These are phyloP conservation scores for Stenoptilia bipunctidactyla DNA, from an alignment of 2,888 invertebrate genomes.

Conservation along the genomic window DNA sequence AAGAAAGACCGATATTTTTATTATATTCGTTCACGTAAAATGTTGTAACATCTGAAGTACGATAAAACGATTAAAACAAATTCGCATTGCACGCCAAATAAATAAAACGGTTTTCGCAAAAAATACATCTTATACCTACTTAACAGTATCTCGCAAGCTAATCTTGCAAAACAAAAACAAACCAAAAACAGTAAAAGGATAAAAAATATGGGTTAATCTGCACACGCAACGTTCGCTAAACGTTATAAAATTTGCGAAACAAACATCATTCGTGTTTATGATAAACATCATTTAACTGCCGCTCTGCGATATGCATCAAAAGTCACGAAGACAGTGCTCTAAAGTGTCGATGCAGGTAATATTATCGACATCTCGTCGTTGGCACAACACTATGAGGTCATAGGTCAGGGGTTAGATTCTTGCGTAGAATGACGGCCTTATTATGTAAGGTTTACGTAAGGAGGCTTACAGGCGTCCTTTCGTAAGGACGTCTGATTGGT, in stretches of 20 bases:
- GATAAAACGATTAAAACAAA: too few species aligned
- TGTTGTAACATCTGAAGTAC: too few species aligned
- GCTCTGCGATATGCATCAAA: background rate
- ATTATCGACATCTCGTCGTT: background rate
- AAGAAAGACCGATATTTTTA: too few species aligned
- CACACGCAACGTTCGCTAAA: background rate
- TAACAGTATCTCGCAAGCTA: too few species aligned
- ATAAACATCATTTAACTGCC: background rate
- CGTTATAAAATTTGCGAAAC: background rate
- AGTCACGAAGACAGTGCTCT: background rate
- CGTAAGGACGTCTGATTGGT: too few species aligned
- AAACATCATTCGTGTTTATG: background rate
- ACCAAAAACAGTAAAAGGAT: too few species aligned
- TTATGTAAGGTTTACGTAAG: slow-evolving; percentile 52
- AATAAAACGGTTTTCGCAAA: too few species aligned
- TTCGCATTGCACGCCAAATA: too few species aligned
- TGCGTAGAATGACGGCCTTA: slow-evolving; percentile 34
- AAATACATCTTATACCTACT: too few species aligned
- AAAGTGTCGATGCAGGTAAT: slow-evolving; percentile 16
- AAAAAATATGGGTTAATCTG: background rate
- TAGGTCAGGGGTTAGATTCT: slow-evolving; percentile 49
- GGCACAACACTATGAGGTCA: slow-evolving; percentile 38
- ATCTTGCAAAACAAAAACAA: too few species aligned
- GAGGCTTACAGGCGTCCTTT: background rate
- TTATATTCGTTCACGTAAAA: too few species aligned